These are phyloP conservation scores for Leptinotarsa texana DNA, from an alignment of 1,140 invertebrate genomes.

Conservation along the genomic window DNA sequence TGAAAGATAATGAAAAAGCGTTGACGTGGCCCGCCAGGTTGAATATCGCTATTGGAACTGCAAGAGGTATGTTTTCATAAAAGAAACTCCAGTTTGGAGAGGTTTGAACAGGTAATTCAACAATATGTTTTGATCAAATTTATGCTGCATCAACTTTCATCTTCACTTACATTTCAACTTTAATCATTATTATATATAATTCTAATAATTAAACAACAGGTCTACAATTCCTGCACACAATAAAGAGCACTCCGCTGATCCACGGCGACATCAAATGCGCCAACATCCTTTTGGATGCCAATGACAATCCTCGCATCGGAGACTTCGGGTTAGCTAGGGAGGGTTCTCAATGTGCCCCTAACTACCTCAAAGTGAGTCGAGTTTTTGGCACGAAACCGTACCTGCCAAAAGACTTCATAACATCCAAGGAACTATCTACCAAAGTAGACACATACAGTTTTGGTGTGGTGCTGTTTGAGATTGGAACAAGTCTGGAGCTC, in stretches of 20 bases:
- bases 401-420: constrained; percentile 87
- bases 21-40: constrained; percentile 78
- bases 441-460: constrained; percentile 95
- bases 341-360: constrained; percentile 63
- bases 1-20: constrained; percentile 65
- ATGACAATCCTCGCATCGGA: constrained; percentile 87
- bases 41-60: constrained; percentile 81
- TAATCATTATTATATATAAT: too few relatives aligned
- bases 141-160: too few relatives aligned
- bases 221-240: constrained; percentile 88
- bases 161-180: too few relatives aligned
- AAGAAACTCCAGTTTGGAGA: too few relatives aligned
- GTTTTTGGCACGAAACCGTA: constrained; percentile 90
- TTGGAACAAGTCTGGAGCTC: constrained; percentile 74
- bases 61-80: constrained; percentile 56
- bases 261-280: constrained; percentile 96
- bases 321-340: constrained; percentile 92
- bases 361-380: constrained; percentile 63
- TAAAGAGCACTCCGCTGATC: constrained; percentile 73
- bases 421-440: constrained; percentile 76
- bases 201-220: constrained; percentile 61
- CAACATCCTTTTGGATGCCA: constrained; percentile 91
- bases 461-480: constrained; percentile 87
- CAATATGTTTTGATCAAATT: too few relatives aligned
- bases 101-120: too few relatives aligned